These are phyloP conservation scores for Parelbella ahira DNA, from an alignment of 2,888 invertebrate genomes.

Conservation along the genomic window DNA sequence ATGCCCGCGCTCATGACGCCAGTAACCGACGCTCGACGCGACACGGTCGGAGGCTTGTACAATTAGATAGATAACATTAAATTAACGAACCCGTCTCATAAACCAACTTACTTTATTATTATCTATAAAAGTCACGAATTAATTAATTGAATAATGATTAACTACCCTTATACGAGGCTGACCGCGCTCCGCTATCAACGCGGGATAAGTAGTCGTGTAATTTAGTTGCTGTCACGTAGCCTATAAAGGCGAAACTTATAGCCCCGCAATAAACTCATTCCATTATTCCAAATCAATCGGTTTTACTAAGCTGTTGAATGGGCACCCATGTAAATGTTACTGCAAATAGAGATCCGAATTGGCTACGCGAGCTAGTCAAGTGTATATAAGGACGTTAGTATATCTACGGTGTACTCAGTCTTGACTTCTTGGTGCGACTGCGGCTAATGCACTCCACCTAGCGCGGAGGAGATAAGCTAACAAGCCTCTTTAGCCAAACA, in stretches of 20 bases:
- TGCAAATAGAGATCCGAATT: too few relatives aligned
- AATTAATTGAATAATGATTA: conserved; percentile 78
- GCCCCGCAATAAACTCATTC: conserved; percentile 39
- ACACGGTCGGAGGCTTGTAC: conserved; percentile 49
- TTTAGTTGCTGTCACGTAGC: conserved; percentile 51
- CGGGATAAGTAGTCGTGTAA: conserved; percentile 36
- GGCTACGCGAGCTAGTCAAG: too few relatives aligned
- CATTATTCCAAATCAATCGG: conserved; percentile 34
- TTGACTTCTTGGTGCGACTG: conserved; percentile 53
- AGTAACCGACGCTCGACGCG: conserved; percentile 4
- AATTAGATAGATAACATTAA: conserved; percentile 74
- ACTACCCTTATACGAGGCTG: conserved; percentile 54
- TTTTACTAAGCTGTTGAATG: conserved; percentile 30
- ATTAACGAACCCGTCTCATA: conserved; percentile 71
- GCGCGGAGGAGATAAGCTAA: conserved; percentile 70
- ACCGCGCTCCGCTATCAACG: conserved; percentile 27
- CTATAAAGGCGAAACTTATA: conserved; percentile 41
- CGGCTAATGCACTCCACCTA: conserved; percentile 72
- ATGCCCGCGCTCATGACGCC: conserved; percentile 5
- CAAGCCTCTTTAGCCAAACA: conserved; percentile 74
- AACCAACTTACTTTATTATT: conserved; percentile 66
- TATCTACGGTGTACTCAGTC: conserved; percentile 59
- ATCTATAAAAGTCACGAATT: conserved; percentile 77
- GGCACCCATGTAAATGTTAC: neutral
- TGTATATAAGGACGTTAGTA: too few relatives aligned